Evolutionary conservation across 2,888 invertebrate species (phyloP).

Genomic region (Scaeva pyrastri): DNA sequence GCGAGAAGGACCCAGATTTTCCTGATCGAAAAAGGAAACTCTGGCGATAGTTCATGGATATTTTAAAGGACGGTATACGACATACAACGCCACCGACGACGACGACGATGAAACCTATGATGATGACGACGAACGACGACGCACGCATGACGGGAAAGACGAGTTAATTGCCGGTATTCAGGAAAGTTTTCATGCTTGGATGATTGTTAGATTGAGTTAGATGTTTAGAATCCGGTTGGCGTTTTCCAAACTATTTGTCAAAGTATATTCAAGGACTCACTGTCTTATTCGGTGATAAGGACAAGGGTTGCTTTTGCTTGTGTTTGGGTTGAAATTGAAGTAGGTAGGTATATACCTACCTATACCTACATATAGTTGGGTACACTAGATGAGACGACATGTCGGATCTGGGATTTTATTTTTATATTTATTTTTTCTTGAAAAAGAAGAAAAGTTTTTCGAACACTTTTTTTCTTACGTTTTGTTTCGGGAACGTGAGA

Average conservation of each 20-base stretch:
- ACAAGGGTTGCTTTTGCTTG: slow-evolving; percentile 16
- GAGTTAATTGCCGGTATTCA: slow-evolving; percentile 58
- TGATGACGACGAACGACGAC: neutral
- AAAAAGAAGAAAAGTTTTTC: slow-evolving; percentile 19
- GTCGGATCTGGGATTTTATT: slow-evolving; percentile 26
- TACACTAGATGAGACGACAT: neutral
- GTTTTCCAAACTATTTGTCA: slow-evolving; percentile 57
- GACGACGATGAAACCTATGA: neutral
- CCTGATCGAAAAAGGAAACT: neutral
- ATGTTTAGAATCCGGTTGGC: slow-evolving; percentile 40
- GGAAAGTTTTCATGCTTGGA: slow-evolving; percentile 37
- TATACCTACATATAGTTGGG: no score
- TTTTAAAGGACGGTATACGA: neutral
- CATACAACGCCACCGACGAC: no score
- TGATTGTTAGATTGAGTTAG: slow-evolving; percentile 44
- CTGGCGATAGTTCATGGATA: neutral
- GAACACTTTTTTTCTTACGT: neutral
- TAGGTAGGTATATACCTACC: neutral
- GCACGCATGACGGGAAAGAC: neutral
- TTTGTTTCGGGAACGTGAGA: slow-evolving; percentile 2
- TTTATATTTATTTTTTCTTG: slow-evolving; percentile 24
- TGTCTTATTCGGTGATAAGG: slow-evolving; percentile 28
- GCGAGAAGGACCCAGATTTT: neutral
- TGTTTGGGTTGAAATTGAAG: neutral
- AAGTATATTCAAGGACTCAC: slow-evolving; percentile 27